Base-by-base conservation (phyloP, 2,113 vertebrate species). In the Narcine bancroftii region DNA sequence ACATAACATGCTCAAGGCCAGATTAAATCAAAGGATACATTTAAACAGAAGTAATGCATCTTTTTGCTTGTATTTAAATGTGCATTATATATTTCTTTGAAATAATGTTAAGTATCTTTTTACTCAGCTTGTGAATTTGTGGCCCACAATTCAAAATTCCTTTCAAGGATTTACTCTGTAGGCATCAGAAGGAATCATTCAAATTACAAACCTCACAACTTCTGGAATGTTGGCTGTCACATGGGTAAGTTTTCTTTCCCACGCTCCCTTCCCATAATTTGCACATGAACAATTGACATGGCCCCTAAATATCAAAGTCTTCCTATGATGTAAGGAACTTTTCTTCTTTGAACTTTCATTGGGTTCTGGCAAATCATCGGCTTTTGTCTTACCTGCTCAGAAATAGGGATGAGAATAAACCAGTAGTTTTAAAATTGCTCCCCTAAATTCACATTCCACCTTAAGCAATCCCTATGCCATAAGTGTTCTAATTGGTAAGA, bases 171-270 rank as follows among this genome's bases (percentile, higher is more conserved):
- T 92, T 98, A 98, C 92, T 97, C 97, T 1, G 97, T 95, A 56
- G 96, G 95, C 92, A 94, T 92, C 10, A 96, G 97, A 94, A 77
- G 95, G 0, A 93, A 42, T 0, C 98, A 97, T 89, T 97, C 97
- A 81, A 98, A 98, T 94, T 98, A 96, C 93, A 96, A 97, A 93
- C 97, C 97, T 73, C 97, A 97, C 93, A 96, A 96, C 89, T 98
- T 98, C 94, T 98, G 98, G 98, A 99, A 97, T 7, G 93, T 98
- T 2, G 98, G 97, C 0, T 97, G 96, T 42, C 98, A 98, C 93
- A 96, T 98, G 92, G 97, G 98, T 97, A 96, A 29, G 96, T 3
- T 91, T 69, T 39, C 24, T 0, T 9, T 17, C 26, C 39, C 50
- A 33, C 47, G 4, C 10, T 13, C 75, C 26, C 75, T 42, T 77